Base-by-base conservation (phyloP, 2,888 invertebrate genomes). In the Agrochola macilenta region DNA sequence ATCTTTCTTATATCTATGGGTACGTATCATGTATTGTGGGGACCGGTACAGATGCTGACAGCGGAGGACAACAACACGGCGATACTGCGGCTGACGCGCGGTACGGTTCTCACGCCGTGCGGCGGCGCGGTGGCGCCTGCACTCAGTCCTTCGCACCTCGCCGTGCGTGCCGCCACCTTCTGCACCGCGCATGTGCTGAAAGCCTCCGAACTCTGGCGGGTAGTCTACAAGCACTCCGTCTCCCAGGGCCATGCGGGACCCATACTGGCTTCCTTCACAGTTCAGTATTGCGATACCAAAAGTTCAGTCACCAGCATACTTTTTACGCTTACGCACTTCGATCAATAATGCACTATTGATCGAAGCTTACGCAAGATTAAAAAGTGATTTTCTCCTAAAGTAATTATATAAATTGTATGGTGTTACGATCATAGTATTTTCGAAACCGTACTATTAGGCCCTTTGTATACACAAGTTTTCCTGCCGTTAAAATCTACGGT, bases 11-110 rank as follows among this genome's bases (percentile, higher is more conserved):
- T n/a, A n/a, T n/a, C n/a, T n/a, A n/a, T n/a, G n/a, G 30, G 5
- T 54, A 9, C 23, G 5, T 23, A 35, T 52, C 8, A 68, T 68
- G 23, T 30, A 52, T 54, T 68, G 35, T 68, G 68, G 52, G 35
- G 17, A 20, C n/a, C 60, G 69, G 69, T 39, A 12, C 61, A 69
- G 69, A 92, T 96, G 94, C 82, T 96, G 52, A 95, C 96, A 58
- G 95, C 96, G 0, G 96, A 96, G 69, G 96, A 96, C 76, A 95
- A 96, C 84, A 91, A 84, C 64, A 95, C 96, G 1, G 92, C 95
- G 0, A 91, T 95, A 74, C 88, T 95, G 58, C 94, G 95, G 8
- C 89, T 96, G 89, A 93, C 94, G 3, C 93, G 95, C 11, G 96
- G 96, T 39, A 93, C 95, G 0, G 86, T 93, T 0, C 89, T 96